Base-by-base conservation (phyloP, 2,888 invertebrate genomes). In the Metalampra italica region DNA sequence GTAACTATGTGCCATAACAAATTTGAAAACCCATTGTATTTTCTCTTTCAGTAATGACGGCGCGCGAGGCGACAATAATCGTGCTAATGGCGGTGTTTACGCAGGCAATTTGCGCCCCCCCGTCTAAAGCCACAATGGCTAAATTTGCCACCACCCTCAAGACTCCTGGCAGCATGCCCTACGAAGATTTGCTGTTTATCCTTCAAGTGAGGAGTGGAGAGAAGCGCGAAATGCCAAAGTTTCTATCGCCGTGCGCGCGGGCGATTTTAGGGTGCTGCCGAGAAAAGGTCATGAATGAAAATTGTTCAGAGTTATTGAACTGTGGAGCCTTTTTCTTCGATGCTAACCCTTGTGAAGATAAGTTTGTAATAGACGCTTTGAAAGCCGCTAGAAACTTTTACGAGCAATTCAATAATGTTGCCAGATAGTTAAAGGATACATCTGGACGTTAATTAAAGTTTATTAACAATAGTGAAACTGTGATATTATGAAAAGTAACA, bases 281-380 rank as follows among this genome's bases (percentile, higher is more conserved):
- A 0, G 75, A 80, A 0, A 71, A 75, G 29, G 78, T 78, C n/a
- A 80, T 78, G 51, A 75, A 83, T 11, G 78, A 91, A 45, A 77
- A 88, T 2, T 96, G 96, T 70, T 96, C 96, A 53, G 95, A 95
- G 73, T 81, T 90, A 8, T 78, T 93, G 47, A 92, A 92, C 7
- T 96, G 96, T 69, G 91, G 92, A 0, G 94, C 94, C 0, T 91
- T 92, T 45, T 94, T 94, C 79, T 95, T 95, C 90, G 94, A 92
- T 55, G 93, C 91, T 52, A 93, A 93, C 67, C 95, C 95, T 0
- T 96, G 96, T 71, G 91, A 92, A 7, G 89, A 90, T 11, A 84
- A 90, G 7, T 91, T 93, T 47, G 85, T 91, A 0, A 60, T 83
- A 36, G 91, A 91, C 0, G 94, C 94, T 9, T 69, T 92, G 29